phyloP scores from a whole-genome alignment of 1,140 invertebrate species.

The Drosophila guanche region DNA sequence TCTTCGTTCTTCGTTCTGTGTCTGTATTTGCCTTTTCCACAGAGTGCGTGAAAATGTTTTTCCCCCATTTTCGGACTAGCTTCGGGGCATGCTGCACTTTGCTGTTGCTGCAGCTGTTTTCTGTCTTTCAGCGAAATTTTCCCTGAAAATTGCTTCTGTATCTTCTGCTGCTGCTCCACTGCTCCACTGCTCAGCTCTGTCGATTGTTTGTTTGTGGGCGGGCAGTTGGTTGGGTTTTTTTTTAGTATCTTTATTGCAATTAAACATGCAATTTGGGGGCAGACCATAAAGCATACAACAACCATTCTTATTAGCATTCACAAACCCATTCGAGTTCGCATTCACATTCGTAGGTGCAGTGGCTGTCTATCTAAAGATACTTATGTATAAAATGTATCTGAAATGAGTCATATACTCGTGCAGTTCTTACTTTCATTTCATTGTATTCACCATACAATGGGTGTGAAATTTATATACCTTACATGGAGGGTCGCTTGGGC shows the following conservation, averaged over 20 bases:
- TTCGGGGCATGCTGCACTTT: conserved; percentile 47
- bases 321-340: no score
- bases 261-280: conserved; percentile 78
- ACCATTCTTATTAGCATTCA: no score
- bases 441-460: no score
- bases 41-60: conserved; percentile 22
- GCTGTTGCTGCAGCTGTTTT: conserved; percentile 66
- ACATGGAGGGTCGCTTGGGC: no score
- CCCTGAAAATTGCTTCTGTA: conserved; percentile 61
- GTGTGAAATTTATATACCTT: no score
- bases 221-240: conserved; percentile 25
- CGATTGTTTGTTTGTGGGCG: conserved; percentile 28
- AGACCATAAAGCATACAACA: conserved; percentile 70
- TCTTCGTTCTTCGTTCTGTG: background rate
- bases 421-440: no score
- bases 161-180: conserved; percentile 13
- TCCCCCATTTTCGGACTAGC: conserved; percentile 49
- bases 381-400: conserved; percentile 37
- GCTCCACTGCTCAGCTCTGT: background rate
- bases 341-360: conserved; percentile 38
- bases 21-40: background rate
- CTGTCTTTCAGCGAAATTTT: conserved; percentile 71
- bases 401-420: conserved; percentile 16
- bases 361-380: conserved; percentile 25
- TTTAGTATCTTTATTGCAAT: conserved; percentile 71